Evolutionary conservation across 64 coral and sea anemone genomes (phyloP), one percentile per base, ranked within the genome.

Genomic region (Hydrozoanthus tunicans): DNA sequence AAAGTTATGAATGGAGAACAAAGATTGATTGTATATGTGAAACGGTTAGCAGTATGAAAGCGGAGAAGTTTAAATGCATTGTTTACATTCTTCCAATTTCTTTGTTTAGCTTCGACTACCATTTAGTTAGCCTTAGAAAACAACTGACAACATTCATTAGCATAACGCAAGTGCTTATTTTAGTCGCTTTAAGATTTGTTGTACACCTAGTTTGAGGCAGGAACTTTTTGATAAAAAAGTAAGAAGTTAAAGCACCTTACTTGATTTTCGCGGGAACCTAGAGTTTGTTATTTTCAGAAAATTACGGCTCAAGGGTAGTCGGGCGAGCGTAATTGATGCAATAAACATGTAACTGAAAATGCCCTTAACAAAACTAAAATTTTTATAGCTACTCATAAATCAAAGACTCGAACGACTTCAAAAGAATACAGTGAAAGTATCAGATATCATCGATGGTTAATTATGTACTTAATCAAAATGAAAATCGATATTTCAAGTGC

Each of bases 311-410:
- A 82, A 56, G 57, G 59, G 11, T 82, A 82, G 65, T 82, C 59
- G 6, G 8, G 25, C 59, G 5, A 51, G 11, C 12, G 15, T 82
- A 82, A 82, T 52, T 82, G 27, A 51, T 51, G 32, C 60, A 64
- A 52, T 82, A 82, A 82, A 82, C 80, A 82, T 74, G 71, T 32
- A 74, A 74, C 51, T 74, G 71, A 74, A 32, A 24, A 74, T 53
- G 61, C 61, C 27, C 51, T 52, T 7, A 82, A 25, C 43, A 52
- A 8, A 64, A 82, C 43, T 27, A 6, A 82, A 27, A 10, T 52
- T 14, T 63, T 65, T 15, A 64, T 64, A 14, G 60, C 51, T 64
- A 64, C 24, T 53, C 60, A 64, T 53, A 64, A 65, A 64, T 82
- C 61, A 65, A 52, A 27, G 12, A 63, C 26, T 24, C 3, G 15